These are phyloP conservation scores for Dexiosoma caninum DNA, from an alignment of 2,888 invertebrate genomes.

Conservation along the genomic window DNA sequence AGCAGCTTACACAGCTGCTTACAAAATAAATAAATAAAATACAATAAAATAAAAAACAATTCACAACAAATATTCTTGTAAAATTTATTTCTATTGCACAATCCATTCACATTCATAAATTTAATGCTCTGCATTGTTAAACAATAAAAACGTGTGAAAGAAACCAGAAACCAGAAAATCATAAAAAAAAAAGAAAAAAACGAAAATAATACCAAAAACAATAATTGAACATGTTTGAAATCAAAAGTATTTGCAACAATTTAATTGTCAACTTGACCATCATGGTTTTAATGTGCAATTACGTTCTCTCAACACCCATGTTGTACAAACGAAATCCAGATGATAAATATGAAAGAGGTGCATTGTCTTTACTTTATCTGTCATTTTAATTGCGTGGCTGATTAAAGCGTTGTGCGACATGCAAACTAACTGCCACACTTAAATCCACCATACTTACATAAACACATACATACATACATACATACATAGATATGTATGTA, in stretches of 20 bases:
- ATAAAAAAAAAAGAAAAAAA: background rate
- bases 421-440: background rate
- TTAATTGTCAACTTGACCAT: conserved; percentile 56
- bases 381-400: background rate
- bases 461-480: background rate
- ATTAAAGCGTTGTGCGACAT: background rate
- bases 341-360: conserved; percentile 79
- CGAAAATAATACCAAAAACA: background rate
- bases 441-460: no score
- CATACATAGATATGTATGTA: background rate
- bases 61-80: conserved; percentile 15
- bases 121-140: conserved; percentile 1
- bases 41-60: background rate
- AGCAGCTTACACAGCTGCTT: background rate
- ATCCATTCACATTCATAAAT: background rate
- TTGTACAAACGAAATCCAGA: conserved; percentile 79
- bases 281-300: conserved; percentile 62
- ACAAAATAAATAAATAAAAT: background rate
- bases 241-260: conserved; percentile 47
- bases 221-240: conserved; percentile 59
- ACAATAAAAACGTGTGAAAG: background rate
- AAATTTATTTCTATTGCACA: background rate
- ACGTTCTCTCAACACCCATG: conserved; percentile 73
- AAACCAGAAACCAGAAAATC: conserved; percentile 40
- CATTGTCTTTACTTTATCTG: background rate